These are phyloP conservation scores for Drosophila willistoni DNA, from an alignment of 1,140 invertebrate genomes.

Conservation along the genomic window DNA sequence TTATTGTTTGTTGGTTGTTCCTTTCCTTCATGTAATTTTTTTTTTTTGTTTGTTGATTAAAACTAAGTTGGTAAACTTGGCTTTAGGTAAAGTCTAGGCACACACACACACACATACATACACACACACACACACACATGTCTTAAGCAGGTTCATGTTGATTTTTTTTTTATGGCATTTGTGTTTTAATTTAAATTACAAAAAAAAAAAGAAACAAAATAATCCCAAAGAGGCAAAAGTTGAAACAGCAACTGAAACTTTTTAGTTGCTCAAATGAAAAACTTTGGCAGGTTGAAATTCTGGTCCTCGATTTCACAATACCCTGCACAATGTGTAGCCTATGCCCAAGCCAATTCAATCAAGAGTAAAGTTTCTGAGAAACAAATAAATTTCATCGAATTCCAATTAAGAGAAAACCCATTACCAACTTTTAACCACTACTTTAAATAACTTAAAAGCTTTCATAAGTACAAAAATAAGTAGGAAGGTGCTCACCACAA, in stretches of 20 bases:
- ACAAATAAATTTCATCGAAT: too few species aligned
- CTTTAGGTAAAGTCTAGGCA: slow-evolving; percentile 4
- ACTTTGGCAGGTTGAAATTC: background rate
- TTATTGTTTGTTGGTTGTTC: slow-evolving; percentile 1
- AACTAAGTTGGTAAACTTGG: slow-evolving; percentile 10
- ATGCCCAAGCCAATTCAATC: too few species aligned
- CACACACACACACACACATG: background rate
- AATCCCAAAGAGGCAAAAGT: slow-evolving; percentile 11
- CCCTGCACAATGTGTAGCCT: background rate
- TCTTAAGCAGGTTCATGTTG: slow-evolving; percentile 2
- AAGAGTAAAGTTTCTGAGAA: too few species aligned
- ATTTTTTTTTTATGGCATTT: background rate
- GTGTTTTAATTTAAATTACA: slow-evolving; percentile 9
- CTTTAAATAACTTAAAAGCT: slow-evolving; percentile 1
- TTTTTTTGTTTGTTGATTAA: slow-evolving; percentile 2
- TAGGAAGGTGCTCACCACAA: background rate
- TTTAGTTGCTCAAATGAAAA: background rate
- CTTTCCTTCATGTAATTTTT: background rate
- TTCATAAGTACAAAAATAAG: background rate
- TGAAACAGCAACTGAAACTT: slow-evolving; percentile 1
- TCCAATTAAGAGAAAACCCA: too few species aligned
- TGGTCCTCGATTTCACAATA: background rate
- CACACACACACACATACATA: background rate
- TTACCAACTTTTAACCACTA: background rate
- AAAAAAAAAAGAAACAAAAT: background rate